Conservation (phyloP, 2,797 vertebrate species). For the Remorina albescens region DNA sequence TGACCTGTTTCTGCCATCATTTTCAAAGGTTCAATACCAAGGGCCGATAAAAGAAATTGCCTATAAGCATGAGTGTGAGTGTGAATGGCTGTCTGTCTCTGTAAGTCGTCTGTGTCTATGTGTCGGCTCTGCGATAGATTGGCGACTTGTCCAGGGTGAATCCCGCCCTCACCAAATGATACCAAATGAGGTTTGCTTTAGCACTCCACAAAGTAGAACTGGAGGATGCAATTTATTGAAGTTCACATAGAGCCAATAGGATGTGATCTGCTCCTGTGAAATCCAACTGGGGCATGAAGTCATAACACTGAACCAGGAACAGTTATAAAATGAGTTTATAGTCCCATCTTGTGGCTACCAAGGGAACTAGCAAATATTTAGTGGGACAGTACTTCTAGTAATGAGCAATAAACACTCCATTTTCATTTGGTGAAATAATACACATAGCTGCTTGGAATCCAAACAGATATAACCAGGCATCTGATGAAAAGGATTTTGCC, state of each 20-base stretch:
- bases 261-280: constrained; percentile 7
- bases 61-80: no score
- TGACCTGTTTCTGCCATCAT: constrained; percentile 16
- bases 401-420: constrained; percentile 27
- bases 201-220: neutral
- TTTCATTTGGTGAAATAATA: constrained; percentile 32
- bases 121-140: no score
- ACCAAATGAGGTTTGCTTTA: no score
- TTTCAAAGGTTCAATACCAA: constrained; percentile 19
- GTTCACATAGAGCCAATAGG: neutral
- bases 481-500: constrained; percentile 22
- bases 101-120: neutral
- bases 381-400: neutral
- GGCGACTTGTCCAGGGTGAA: no score
- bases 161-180: no score
- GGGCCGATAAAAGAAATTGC: constrained; percentile 17
- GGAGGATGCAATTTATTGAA: neutral
- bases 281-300: constrained; percentile 11
- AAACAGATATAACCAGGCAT: constrained; percentile 37
- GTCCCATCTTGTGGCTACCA: constrained; percentile 80
- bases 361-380: constrained; percentile 21
- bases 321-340: constrained; percentile 46
- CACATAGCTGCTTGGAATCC: constrained; percentile 5
- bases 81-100: no score
- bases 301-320: constrained; percentile 10